A percentile compares a stretch with the other conserved stretches of the same genome.
Evolutionary conservation across 2,113 vertebrate species (phyloP).

Genomic region (Azemiops feae): DNA sequence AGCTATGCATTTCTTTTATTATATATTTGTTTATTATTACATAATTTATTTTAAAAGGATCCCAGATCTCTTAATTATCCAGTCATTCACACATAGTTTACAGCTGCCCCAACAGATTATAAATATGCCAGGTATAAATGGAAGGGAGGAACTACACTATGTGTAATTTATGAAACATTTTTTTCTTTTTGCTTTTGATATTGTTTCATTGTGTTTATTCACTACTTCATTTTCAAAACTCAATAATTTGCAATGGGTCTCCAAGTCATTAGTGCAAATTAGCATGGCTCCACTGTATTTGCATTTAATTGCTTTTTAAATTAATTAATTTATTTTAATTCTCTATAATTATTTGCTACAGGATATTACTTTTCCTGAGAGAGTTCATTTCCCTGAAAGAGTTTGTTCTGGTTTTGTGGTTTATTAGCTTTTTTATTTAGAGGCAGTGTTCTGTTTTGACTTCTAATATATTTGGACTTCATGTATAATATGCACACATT

Average conservation of each 20-base stretch:
- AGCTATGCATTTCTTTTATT: not conserved
- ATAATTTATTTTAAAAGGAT: not conserved
- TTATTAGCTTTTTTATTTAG: conserved; percentile 33
- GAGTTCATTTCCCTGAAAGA: conserved; percentile 58
- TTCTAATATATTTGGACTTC: not conserved
- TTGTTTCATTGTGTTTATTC: conserved; percentile 58
- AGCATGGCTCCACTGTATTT: conserved; percentile 59
- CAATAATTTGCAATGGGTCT: conserved; percentile 59
- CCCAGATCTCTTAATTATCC: not conserved
- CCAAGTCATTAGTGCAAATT: conserved; percentile 64
- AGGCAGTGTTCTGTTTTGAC: conserved; percentile 34
- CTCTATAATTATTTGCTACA: conserved; percentile 52
- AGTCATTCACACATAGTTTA: not conserved
- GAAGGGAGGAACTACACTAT: conserved; percentile 40
- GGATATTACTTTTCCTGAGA: conserved; percentile 48
- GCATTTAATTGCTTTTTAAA: conserved; percentile 64
- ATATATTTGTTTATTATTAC: not conserved
- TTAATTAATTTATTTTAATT: conserved; percentile 57
- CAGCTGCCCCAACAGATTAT: conserved; percentile 34
- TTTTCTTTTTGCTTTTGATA: conserved; percentile 7
- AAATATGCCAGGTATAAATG: conserved; percentile 51
- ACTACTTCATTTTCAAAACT: conserved; percentile 57
- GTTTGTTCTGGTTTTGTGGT: conserved; percentile 46
- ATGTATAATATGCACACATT: not conserved
- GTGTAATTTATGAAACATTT: conserved; percentile 45